Evolutionary conservation across 92 coral and sea anemone species (phyloP).

Genomic region (Micromussa lordhowensis): DNA sequence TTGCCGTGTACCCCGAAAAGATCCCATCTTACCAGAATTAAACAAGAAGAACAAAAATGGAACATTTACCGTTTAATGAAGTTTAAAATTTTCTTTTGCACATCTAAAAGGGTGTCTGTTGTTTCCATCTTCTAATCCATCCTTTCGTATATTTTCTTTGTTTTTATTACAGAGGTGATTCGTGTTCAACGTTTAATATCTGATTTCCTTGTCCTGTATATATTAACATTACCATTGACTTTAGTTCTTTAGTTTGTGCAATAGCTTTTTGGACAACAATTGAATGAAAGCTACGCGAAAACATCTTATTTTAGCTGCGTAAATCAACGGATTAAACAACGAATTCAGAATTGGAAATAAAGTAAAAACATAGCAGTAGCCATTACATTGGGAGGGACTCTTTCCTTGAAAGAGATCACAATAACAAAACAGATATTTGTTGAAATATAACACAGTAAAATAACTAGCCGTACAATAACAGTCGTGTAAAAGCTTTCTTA

Average conservation of each 20-base stretch:
- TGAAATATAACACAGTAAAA: not conserved
- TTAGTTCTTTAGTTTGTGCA: slow-evolving; percentile 4
- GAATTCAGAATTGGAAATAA: not conserved
- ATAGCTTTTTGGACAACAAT: not conserved
- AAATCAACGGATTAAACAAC: not conserved
- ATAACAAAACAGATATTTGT: not conserved
- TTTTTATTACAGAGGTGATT: not conserved
- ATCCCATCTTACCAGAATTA: not conserved
- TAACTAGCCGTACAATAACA: not conserved
- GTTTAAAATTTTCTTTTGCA: too few species aligned
- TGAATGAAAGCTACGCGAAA: slow-evolving; percentile 11
- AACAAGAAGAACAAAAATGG: too few species aligned
- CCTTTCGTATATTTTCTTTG: too few species aligned
- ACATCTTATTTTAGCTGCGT: not conserved
- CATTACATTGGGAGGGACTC: not conserved
- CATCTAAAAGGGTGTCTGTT: too few species aligned
- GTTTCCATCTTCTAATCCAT: too few species aligned
- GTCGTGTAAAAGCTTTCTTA: slow-evolving; percentile 1
- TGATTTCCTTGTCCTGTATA: not conserved
- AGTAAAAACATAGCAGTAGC: not conserved
- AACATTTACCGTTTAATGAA: too few species aligned
- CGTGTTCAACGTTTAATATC: not conserved
- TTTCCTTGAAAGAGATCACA: not conserved
- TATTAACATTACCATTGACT: not conserved
- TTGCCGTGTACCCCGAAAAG: not conserved